These are phyloP conservation scores for Leptoteleia sp. DNA, from an alignment of 1,140 invertebrate species.

Conservation along the genomic window DNA sequence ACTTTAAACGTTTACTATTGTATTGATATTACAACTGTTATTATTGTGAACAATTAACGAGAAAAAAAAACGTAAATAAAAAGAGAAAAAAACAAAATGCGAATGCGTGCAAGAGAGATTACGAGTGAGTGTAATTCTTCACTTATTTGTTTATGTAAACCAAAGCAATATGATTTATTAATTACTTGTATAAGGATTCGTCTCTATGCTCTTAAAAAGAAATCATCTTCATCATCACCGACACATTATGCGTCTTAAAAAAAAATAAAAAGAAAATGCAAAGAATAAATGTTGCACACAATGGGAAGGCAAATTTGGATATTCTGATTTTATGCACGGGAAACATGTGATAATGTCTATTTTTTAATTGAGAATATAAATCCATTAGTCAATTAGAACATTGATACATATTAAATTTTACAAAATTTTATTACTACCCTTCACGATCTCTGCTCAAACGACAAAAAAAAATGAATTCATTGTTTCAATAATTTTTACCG, in stretches of 20 bases:
- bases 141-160: conserved; percentile 68
- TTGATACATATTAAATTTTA: conserved; percentile 57
- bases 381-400: conserved; percentile 72
- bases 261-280: too few species aligned
- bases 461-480: conserved; percentile 49
- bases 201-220: conserved; percentile 63
- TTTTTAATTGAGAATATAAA: conserved; percentile 64
- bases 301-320: conserved; percentile 41
- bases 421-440: conserved; percentile 61
- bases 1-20: conserved; percentile 40
- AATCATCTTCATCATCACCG: conserved; percentile 38
- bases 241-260: conserved; percentile 42
- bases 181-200: conserved; percentile 66
- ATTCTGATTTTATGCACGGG: conserved; percentile 49
- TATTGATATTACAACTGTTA: conserved; percentile 50
- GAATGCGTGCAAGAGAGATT: conserved; percentile 30
- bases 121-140: conserved; percentile 56
- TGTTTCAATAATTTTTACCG: conserved; percentile 54
- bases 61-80: too few species aligned
- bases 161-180: conserved; percentile 74
- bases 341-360: conserved; percentile 64
- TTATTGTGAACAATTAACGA: conserved; percentile 52
- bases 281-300: too few species aligned
- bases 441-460: conserved; percentile 63
- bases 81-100: conserved; percentile 46